These are phyloP conservation scores for Sebastiscus albofasciatus DNA, from an alignment of 2,797 vertebrate species.

Conservation along the genomic window DNA sequence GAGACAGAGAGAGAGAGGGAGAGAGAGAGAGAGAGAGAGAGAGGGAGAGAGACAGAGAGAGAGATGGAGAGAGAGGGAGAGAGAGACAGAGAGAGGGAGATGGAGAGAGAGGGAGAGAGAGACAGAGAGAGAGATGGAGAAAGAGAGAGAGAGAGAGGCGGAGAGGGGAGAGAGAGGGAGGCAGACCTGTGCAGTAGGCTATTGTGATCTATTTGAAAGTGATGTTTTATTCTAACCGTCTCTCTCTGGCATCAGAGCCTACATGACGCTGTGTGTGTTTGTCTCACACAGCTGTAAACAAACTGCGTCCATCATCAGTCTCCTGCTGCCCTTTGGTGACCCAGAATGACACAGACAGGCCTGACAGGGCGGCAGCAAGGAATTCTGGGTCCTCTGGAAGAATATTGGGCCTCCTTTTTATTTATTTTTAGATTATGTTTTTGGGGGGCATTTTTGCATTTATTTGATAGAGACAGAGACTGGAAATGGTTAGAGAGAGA, in stretches of 20 bases:
- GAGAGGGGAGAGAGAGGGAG: background rate
- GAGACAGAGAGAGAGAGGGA: too few species aligned
- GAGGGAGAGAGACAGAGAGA: too few species aligned
- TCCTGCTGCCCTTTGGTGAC: background rate
- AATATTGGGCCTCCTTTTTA: background rate
- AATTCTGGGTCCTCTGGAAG: conserved; percentile 9
- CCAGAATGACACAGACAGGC: conserved; percentile 9
- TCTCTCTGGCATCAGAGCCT: conserved; percentile 33
- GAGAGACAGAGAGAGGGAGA: too few species aligned
- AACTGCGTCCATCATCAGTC: background rate
- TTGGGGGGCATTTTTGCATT: too few species aligned
- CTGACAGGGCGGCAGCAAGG: conserved; percentile 36
- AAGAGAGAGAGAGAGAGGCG: background rate
- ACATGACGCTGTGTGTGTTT: conserved; percentile 22
- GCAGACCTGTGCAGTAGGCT: conserved; percentile 25
- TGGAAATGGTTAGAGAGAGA: background rate
- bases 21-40: too few species aligned
- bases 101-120: background rate
- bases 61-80: too few species aligned
- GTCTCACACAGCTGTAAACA: conserved; percentile 16
- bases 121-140: background rate
- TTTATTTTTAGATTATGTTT: background rate
- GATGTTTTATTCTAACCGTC: conserved; percentile 52
- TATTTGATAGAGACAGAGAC: background rate
- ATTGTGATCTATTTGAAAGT: conserved; percentile 48